Evolutionary conservation across 2,888 invertebrate genomes (phyloP).

Genomic region (Melanostoma scalare): DNA sequence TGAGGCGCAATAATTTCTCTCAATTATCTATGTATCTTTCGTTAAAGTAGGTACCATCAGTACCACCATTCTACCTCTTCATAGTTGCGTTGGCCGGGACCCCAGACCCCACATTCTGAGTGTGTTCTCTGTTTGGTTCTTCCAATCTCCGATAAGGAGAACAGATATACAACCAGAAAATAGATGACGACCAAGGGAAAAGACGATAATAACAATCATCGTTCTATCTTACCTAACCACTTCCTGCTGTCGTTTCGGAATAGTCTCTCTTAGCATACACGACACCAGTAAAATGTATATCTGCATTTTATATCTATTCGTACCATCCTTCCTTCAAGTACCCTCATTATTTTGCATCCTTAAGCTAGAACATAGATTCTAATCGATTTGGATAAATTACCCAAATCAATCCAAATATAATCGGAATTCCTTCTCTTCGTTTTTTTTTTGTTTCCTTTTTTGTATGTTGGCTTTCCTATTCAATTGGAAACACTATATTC

Average conservation of each 20-base stretch:
- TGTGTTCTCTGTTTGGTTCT: conserved; percentile 7
- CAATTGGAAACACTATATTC: conserved; percentile 33
- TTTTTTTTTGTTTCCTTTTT: background rate
- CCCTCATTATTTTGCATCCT: conserved; percentile 68
- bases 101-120: background rate
- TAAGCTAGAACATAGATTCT: conserved; percentile 64
- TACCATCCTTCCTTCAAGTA: conserved; percentile 41
- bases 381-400: conserved; percentile 68
- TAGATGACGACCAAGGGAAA: conserved; percentile 29
- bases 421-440: conserved; percentile 43
- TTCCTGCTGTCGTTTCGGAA: conserved; percentile 1
- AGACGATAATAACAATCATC: conserved; percentile 56
- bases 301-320: conserved; percentile 29
- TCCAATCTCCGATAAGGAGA: conserved; percentile 24
- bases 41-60: background rate
- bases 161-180: conserved; percentile 22
- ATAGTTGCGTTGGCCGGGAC: background rate
- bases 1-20: conserved; percentile 59
- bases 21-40: conserved; percentile 48
- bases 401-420: conserved; percentile 69
- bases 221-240: conserved; percentile 47
- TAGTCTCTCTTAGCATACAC: too few species aligned
- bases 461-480: background rate
- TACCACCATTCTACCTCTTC: conserved; percentile 4
- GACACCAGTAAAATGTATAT: conserved; percentile 8